Base-by-base conservation (phyloP, 2,888 invertebrate species). In the Watsonalla binaria region DNA sequence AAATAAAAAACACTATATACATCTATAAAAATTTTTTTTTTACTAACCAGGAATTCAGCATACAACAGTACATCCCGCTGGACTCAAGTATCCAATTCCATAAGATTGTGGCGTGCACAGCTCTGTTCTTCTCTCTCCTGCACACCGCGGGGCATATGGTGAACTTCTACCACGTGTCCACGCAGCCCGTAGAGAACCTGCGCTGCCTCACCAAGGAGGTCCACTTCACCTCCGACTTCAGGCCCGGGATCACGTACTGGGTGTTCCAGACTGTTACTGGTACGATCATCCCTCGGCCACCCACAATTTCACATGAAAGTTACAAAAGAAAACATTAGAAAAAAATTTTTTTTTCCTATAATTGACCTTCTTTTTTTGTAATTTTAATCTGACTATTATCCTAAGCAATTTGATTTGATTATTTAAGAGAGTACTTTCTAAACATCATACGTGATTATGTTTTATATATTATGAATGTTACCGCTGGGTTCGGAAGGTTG, bases 81-180 rank as follows among this genome's bases (percentile, higher is more conserved):
- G 98, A 99, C 80, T 96, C 98, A 0, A 97, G 98, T 73, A 98
- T 99, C 53, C 98, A 97, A 74, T 99, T 99, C 81, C 99, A 99
- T 84, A 98, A 98, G 88, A 98, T 99, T 53, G 97, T 97, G 0
- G 99, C 98, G 0, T 96, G 97, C 68, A 98, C 98, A 0, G 98
- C 97, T 0, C 88, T 98, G 0, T 97, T 98, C 86, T 98, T 98
- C 86, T 97, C 98, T 0, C 89, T 98, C 0, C 91, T 98, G 0
- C 98, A 99, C 77, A 96, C 98, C 0, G 95, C 97, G 4, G 98
- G 98, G 0, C 99, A 99, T 74, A 95, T 98, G 78, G 97, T 99
- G 39, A 99, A 99, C 86, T 99, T 99, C 85, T 99, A 99, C 81
- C 98, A 99, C 76, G 96, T 99, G 0, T 98, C 98, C 5, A 98